Evolutionary conservation across 2,888 invertebrate genomes (phyloP), one percentile per base, ranked within the genome.

Genomic region (Parnassius apollo): DNA sequence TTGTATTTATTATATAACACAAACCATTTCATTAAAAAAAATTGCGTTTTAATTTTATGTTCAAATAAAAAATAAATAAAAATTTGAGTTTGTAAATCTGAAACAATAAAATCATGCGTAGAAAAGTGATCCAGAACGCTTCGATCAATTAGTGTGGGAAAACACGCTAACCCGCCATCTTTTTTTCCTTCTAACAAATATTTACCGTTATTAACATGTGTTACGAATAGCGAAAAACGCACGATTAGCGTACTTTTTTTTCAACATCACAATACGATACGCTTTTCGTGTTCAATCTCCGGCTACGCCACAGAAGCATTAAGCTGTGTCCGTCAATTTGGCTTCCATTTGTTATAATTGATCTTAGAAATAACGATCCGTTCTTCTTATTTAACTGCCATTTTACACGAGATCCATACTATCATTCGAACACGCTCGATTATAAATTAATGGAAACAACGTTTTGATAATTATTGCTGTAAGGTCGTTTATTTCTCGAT

Each of bases 271-370:
- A 73, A 79, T 81, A 76, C 74, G 83, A 78, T 71, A 89, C 85
- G 88, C 85, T 88, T 85, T 87, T 83, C 80, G 74, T 70, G 62
- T 71, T 76, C 82, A 82, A 83, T 85, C 80, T 80, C 70, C 78
- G 82, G 57, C 48, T 45, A 44, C 77, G 75, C 82, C 75, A 79
- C 89, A 83, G 89, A 89, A 90, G 89, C 89, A 79, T 84, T 79
- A 73, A 76, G 44, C 59, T 51, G 60, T 69, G 67, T 74, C 75
- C 71, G 73, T 72, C 69, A 71, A 77, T 76, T 72, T 65, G 73
- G 83, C 84, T 83, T 82, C 85, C 80, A 85, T 76, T 83, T 80
- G 74, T 74, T 78, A 74, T 71, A 69, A 73, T 71, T 68, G 69
- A 68, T 70, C 69, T 68, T 68, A 66, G 62, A 67, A 61, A 57